These are phyloP conservation scores for Oncorhynchus gorbuscha DNA, from an alignment of 2,113 vertebrate genomes.

Conservation along the genomic window DNA sequence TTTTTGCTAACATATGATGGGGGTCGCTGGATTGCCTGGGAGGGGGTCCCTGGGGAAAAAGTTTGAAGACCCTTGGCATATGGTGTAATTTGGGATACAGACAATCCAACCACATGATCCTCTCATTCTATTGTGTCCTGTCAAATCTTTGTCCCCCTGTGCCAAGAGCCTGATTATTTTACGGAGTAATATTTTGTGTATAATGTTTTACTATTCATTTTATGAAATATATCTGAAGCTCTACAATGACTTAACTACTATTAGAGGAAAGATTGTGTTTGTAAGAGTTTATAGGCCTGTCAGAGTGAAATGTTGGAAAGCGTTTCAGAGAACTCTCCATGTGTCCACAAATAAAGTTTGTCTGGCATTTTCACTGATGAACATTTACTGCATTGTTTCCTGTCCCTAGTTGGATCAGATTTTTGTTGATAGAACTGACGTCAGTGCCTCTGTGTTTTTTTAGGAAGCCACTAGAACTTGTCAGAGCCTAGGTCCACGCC, in stretches of 20 bases:
- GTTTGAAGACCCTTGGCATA: too few species aligned
- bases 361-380: neutral
- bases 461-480: neutral
- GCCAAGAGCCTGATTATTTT: constrained; percentile 21
- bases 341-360: neutral
- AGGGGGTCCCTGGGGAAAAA: too few species aligned
- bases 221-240: neutral
- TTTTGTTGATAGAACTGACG: too few species aligned
- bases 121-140: constrained; percentile 13
- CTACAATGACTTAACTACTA: neutral
- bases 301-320: too few species aligned
- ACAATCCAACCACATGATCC: constrained; percentile 9
- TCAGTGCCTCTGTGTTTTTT: too few species aligned
- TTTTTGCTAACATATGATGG: too few species aligned
- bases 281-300: too few species aligned
- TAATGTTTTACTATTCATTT: neutral
- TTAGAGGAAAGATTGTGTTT: too few species aligned
- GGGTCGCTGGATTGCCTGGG: too few species aligned
- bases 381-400: neutral
- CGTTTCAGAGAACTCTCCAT: neutral
- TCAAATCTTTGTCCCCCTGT: constrained; percentile 17
- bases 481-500: neutral
- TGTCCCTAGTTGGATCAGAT: too few species aligned
- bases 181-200: constrained; percentile 7
- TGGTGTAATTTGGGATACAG: too few species aligned